phyloP scores from a whole-genome alignment of 2,888 invertebrate species.

The Eupithecia centaureata region DNA sequence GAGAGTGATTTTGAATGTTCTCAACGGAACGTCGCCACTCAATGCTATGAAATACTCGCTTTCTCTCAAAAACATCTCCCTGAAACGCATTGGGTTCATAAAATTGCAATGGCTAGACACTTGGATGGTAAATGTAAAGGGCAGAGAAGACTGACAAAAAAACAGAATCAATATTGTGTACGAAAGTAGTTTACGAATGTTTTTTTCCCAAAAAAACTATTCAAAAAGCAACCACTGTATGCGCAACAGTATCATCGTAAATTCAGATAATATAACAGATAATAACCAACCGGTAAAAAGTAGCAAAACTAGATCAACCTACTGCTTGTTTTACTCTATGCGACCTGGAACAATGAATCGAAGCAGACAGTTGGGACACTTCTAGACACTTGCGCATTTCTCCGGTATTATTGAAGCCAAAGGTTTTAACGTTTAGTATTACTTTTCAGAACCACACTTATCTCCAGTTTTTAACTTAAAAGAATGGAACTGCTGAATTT shows the following conservation, averaged over 20 bases:
- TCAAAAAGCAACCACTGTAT: background rate
- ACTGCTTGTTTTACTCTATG: constrained; percentile 30
- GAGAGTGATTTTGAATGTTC: no score
- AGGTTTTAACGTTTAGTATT: constrained; percentile 31
- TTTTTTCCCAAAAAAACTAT: background rate
- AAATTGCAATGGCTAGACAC: no score
- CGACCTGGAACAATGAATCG: constrained; percentile 42
- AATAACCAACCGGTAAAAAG: no score
- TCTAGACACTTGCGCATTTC: constrained; percentile 44
- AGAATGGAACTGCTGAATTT: constrained; percentile 7
- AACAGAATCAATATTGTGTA: no score
- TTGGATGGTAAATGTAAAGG: no score
- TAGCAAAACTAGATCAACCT: background rate
- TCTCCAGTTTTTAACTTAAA: background rate
- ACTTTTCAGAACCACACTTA: constrained; percentile 16
- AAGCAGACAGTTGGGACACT: constrained; percentile 49
- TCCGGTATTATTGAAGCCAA: constrained; percentile 38
- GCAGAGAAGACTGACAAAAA: no score
- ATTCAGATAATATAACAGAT: background rate
- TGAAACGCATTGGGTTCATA: no score
- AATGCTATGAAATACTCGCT: no score
- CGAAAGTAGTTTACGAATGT: no score
- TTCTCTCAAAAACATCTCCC: no score
- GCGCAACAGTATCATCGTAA: background rate
- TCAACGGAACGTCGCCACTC: no score